Base-by-base conservation (phyloP, 1,140 invertebrate species). In the Zaprionus taronus region DNA sequence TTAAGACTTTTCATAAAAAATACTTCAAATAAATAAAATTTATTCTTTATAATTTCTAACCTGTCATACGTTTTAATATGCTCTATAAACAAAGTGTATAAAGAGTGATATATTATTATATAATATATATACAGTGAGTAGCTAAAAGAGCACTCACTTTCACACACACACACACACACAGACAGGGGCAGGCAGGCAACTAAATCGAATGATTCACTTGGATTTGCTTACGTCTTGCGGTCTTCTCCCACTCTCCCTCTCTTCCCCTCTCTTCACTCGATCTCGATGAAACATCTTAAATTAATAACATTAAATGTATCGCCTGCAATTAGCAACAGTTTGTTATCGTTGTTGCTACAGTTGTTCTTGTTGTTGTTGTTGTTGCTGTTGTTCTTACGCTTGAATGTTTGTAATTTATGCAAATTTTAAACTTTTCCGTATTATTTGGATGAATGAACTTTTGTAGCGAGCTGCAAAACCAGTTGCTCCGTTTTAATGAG, bases 381-480 rank as follows among this genome's bases (percentile, higher is more conserved):
- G 69, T 55, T 74, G 26, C 55, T 53, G 79, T 58, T 58, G 41
- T 24, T 69, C 65, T 62, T 47, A 61, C 71, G 49, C 47, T 69
- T 83, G 68, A 61, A 77, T 55, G 70, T 53, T 78, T 76, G 72
- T 74, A 85, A 90, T 90, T 90, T 90, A 90, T 90, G 85, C 85
- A 85, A 82, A 90, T 85, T 80, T 90, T 90, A 75, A 90, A 90
- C 85, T 90, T 85, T 90, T 90, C 85, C 85, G 85, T 90, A 90
- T 90, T 90, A 90, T 90, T 85, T 90, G 85, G 85, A 77, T 83
- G 85, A 90, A 90, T 90, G 85, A 90, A 90, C 85, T 85, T 76
- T 83, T 49, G 5, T 14, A 41, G 63, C 34, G 60, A 80, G 47
- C 44, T 64, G 65, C 38, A 36, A 89, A 90, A 89, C 85, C 81